Percentiles rank a stretch among this genome's conserved stretches.
These are phyloP conservation scores for Eristalis intricaria DNA, from an alignment of 2,888 invertebrate species.

Conservation along the genomic window DNA sequence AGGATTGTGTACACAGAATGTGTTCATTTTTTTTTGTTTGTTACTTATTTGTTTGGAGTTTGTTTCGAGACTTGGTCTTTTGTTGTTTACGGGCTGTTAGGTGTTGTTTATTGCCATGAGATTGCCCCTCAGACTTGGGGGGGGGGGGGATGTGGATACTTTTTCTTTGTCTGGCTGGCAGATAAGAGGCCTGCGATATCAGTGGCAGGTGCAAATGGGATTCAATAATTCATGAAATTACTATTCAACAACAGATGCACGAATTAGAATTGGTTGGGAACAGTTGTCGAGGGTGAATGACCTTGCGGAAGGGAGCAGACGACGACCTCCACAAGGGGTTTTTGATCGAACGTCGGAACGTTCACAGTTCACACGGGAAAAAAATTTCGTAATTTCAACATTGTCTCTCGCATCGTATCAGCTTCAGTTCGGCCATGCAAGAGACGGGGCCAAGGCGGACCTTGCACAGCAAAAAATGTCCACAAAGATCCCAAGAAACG, in stretches of 20 bases:
- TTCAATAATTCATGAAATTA: not conserved
- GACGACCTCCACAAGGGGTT: no score
- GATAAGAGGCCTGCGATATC: not conserved
- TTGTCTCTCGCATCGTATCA: no score
- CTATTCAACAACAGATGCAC: not conserved
- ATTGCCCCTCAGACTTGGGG: constrained; percentile 32
- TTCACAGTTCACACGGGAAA: no score
- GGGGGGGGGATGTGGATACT: not conserved
- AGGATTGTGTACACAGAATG: constrained; percentile 29
- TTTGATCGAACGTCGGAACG: no score
- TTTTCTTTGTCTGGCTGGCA: not conserved
- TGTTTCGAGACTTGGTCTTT: not conserved
- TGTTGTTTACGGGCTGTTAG: constrained; percentile 26
- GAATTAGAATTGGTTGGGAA: no score
- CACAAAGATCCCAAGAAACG: no score
- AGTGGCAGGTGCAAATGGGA: not conserved
- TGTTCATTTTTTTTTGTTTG: not conserved
- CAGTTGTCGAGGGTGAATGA: no score
- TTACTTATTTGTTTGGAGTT: constrained; percentile 4
- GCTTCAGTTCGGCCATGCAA: no score
- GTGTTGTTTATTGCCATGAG: constrained; percentile 33
- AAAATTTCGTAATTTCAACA: no score
- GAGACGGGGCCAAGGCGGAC: no score
- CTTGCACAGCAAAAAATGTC: no score
- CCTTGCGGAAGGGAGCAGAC: no score